Conservation (phyloP, 2,888 invertebrate genomes). For the Melinopterus prodromus region DNA sequence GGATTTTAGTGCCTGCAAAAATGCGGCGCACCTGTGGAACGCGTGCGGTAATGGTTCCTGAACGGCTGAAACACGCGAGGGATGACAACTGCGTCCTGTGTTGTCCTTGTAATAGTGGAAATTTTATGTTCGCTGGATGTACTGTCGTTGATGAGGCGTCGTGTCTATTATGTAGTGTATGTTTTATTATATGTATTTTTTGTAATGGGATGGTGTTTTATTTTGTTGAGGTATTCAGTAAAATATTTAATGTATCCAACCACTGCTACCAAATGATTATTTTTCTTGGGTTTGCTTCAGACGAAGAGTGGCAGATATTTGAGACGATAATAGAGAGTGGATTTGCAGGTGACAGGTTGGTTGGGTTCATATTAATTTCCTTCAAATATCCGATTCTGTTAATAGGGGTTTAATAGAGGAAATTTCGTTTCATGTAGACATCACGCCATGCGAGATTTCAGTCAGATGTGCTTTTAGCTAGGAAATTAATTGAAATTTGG, state of each 20-base stretch:
- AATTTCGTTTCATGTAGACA: not conserved
- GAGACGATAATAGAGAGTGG: not conserved
- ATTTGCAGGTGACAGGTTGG: not conserved
- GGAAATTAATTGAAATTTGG: too few species aligned
- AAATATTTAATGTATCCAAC: not conserved
- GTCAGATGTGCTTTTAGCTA: not conserved
- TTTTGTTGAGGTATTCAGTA: not conserved
- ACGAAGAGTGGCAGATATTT: not conserved
- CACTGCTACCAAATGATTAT: not conserved
- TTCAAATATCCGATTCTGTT: not conserved
- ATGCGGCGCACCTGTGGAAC: conserved; percentile 34
- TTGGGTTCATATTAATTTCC: not conserved
- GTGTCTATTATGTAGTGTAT: conserved; percentile 9
- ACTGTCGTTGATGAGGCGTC: not conserved
- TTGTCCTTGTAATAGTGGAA: not conserved
- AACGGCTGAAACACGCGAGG: not conserved
- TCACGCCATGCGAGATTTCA: not conserved
- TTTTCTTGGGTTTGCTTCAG: not conserved
- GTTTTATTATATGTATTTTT: conserved; percentile 18
- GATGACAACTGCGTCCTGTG: not conserved
- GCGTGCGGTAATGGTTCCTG: conserved; percentile 19
- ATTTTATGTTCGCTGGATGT: conserved; percentile 27
- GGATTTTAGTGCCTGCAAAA: conserved; percentile 20
- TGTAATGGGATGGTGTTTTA: not conserved
- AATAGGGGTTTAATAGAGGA: not conserved